Percentiles rank a stretch among this genome's conserved stretches.
These are phyloP conservation scores for Mugil cephalus DNA, from an alignment of 2,113 vertebrate genomes.

Conservation along the genomic window DNA sequence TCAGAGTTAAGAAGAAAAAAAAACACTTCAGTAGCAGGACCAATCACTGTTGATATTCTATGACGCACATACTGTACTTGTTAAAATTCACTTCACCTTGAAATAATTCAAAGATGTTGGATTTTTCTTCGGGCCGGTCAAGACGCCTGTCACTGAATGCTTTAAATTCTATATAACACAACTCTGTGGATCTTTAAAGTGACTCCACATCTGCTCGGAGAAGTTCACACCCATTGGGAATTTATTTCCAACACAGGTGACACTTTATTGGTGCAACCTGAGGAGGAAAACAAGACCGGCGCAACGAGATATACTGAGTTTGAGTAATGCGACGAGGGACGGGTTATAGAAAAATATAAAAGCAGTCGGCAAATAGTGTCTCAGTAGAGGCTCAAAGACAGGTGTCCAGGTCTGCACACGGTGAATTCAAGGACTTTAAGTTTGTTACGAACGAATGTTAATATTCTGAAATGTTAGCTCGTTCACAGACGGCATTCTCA, in stretches of 20 bases:
- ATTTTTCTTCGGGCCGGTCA: background rate
- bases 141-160: background rate
- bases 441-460: too few species aligned
- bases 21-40: too few species aligned
- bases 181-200: background rate
- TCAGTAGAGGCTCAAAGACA: background rate
- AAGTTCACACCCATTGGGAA: background rate
- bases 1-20: too few species aligned
- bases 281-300: background rate
- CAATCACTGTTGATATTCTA: background rate
- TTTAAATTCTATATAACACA: background rate
- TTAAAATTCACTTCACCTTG: background rate
- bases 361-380: too few species aligned
- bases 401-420: background rate
- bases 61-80: background rate
- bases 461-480: too few species aligned
- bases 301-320: background rate
- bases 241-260: too few species aligned
- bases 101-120: background rate
- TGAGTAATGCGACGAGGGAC: background rate
- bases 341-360: too few species aligned
- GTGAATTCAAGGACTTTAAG: too few species aligned
- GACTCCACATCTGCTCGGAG: background rate
- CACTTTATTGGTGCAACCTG: background rate
- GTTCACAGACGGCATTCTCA: background rate